Evolutionary conservation across 2,888 invertebrate genomes (phyloP), one percentile per base, ranked within the genome.

Genomic region (Ferdinandea cuprea): DNA sequence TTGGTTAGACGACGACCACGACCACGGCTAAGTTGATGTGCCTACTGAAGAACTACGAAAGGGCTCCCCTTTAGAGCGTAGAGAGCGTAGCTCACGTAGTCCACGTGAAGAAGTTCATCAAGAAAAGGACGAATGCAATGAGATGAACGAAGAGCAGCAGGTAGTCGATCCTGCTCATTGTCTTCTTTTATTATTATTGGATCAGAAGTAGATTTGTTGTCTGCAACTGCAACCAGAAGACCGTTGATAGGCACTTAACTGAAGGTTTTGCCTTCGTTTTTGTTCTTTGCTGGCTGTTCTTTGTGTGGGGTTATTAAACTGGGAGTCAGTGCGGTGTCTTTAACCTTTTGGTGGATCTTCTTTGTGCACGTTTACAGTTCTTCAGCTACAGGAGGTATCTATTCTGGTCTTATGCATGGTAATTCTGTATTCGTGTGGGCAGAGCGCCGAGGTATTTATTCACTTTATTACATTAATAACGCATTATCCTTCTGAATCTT

Each of bases 101-200:
- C 46, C 42, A 9, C 17, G 35, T 11, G 35, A 3, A 9, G 35
- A 40, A 15, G 40, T 8, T 7, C 35, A 35, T 54, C 42, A 21
- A 11, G 32, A 15, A 56, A 69, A 59, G 69, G 69, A 69, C 48
- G 56, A 69, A 40, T 19, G 35, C 46, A 32, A n/a, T n/a, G n/a
- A n/a, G n/a, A n/a, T n/a, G 1, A 15, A 19, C n/a, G 63, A 42
- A 19, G 15, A 5, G 46, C 15, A 15, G 13, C 52, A 42, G 17
- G 9, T 7, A 13, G 37, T 11, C 46, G 30, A 48, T 71, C 71
- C 42, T 71, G 30, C 15, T 19, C 42, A 59, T 59, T 59, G 50
- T 52, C n/a, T 71, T 71, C 71, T 59, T 71, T 61, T 71, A 69
- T 56, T 69, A 46, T 69, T 69, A 46, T 69, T 37, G 32, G 68